Evolutionary conservation across 2,797 vertebrate genomes (phyloP), one percentile per base, ranked within the genome.

Genomic region (Amblyraja radiata): DNA sequence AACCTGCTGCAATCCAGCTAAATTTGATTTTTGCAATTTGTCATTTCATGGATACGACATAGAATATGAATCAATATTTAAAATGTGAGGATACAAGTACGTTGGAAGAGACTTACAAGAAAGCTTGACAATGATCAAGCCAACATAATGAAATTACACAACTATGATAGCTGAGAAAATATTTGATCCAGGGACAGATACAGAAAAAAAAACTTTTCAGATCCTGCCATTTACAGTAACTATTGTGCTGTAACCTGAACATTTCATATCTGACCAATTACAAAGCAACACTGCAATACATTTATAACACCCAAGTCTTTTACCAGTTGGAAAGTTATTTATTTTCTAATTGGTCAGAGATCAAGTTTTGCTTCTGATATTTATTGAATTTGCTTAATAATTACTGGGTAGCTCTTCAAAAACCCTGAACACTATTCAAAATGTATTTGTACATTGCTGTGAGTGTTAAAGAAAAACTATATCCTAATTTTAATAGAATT

Each of bases 71-170:
- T 46, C 65, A 13, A 90, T 73, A 5, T 90, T 73, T 90, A 63
- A 73, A 90, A 90, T 73, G 23, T 25, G 25, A 73, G 63, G 65
- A 11, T 36, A 28, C 0, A 46, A 90, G 21, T 28, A 46, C 25
- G 14, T 25, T 32, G 9, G 16, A 73, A 90, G 36, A 25, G 65
- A 71, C 39, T 39, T 90, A 9, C 32, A 68, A 90, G 39, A 58
- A 86, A 63, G 58, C 28, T 86, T 86, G 88, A 46, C 63, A 16
- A 39, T 65, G 63, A 71, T 90, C 63, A 90, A 90, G 65, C 86
- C 13, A 21, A 88, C 36, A 39, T 9, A 36, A 71, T 39, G 65
- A 39, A 68, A 90, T 68, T 65, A 23, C 63, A 36, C 14, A 61
- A 90, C 18, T 14, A 68, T 25, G 25, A 58, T 58, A 83, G 46